phyloP scores from a whole-genome alignment of 2,113 vertebrate genomes.

The Hypocryptadius cinnamomeus region DNA sequence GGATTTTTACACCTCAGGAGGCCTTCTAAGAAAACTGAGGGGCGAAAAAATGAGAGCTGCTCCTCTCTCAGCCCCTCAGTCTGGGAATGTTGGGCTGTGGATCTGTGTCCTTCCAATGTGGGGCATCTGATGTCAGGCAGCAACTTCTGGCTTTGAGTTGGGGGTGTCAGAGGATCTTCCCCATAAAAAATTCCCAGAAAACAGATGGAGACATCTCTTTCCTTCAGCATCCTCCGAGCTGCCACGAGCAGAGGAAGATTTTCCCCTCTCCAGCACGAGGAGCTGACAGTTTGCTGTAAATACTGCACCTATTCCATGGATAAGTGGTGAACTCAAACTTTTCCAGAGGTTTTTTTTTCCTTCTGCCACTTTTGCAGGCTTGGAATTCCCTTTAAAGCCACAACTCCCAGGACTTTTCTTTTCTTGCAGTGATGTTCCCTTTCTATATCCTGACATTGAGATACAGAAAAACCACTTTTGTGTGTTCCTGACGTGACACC shows the following conservation, averaged over 20 bases:
- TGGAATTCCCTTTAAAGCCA: neutral
- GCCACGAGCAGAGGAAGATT: neutral
- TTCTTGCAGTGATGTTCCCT: neutral
- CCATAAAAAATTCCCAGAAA: neutral
- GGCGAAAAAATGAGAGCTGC: neutral
- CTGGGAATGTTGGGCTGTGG: neutral
- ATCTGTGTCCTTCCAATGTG: neutral
- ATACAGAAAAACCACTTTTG: neutral
- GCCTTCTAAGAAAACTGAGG: neutral
- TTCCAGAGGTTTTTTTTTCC: neutral
- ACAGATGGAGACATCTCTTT: neutral
- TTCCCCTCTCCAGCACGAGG: neutral
- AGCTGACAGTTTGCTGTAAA: neutral
- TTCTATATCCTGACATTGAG: neutral
- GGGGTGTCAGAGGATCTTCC: neutral
- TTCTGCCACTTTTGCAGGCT: neutral
- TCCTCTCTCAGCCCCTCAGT: neutral
- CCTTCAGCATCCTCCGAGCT: neutral
- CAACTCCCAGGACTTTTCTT: neutral
- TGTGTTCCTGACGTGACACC: neutral
- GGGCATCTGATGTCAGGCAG: constrained; percentile 22
- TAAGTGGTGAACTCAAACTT: neutral
- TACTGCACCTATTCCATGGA: neutral
- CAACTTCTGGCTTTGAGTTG: neutral
- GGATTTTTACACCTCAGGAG: neutral